Evolutionary conservation across 1,140 invertebrate genomes (phyloP).

Genomic region (Periplaneta americana): DNA sequence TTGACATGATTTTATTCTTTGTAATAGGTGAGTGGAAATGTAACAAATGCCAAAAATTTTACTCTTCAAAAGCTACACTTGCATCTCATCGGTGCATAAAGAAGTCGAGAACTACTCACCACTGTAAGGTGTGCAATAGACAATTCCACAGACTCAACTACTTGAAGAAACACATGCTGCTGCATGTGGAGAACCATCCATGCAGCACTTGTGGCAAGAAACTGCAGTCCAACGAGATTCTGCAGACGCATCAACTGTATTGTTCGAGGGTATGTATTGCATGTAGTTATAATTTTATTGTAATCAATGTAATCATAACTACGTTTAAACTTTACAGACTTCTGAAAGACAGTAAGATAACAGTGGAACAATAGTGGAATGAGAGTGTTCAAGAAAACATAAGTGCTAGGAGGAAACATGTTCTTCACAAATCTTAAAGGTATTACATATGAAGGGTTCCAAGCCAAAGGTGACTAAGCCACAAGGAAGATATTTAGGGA

Average conservation of each 20-base stretch:
- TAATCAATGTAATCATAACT: no score
- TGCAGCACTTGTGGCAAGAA: slow-evolving; percentile 7
- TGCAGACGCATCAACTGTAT: not conserved
- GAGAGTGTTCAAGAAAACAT: no score
- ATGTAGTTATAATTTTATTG: no score
- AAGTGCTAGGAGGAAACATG: no score
- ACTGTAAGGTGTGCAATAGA: slow-evolving; percentile 32
- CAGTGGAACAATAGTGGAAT: no score
- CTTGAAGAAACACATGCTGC: slow-evolving; percentile 29
- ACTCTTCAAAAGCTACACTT: not conserved
- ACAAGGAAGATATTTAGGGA: no score
- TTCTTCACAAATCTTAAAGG: no score
- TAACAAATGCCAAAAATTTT: not conserved
- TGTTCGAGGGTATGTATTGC: not conserved
- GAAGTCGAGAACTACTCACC: slow-evolving; percentile 25
- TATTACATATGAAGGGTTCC: no score
- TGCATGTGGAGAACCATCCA: slow-evolving; percentile 19
- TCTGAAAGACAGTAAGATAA: no score
- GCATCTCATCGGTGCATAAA: slow-evolving; percentile 10
- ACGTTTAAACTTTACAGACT: no score
- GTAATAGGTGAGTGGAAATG: slow-evolving; percentile 13
- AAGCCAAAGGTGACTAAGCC: no score
- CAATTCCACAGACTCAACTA: slow-evolving; percentile 27
- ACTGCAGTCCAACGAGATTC: not conserved
- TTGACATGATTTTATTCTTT: not conserved